phyloP scores from a whole-genome alignment of 2,888 invertebrate species.

The Amphipyra berbera region DNA sequence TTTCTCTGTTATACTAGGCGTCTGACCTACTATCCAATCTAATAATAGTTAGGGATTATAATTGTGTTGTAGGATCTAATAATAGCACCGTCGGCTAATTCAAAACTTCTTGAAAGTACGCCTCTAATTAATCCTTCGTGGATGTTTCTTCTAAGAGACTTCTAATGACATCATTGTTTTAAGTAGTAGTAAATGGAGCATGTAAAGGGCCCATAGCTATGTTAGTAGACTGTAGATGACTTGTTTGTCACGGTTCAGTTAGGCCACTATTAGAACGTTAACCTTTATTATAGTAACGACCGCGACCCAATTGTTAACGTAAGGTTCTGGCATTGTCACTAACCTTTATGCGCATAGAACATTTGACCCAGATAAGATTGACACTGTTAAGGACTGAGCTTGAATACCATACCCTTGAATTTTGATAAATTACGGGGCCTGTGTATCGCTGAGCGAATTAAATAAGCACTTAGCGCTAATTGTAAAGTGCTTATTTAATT shows the following conservation, averaged over 20 bases:
- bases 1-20: background rate
- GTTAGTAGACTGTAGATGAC: slow-evolving; percentile 2
- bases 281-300: slow-evolving; percentile 33
- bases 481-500: too few relatives aligned
- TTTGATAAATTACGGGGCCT: background rate
- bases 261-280: slow-evolving; percentile 19
- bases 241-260: slow-evolving; percentile 17
- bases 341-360: slow-evolving; percentile 20
- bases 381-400: slow-evolving; percentile 3
- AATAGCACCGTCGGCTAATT: background rate
- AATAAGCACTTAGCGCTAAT: too few relatives aligned
- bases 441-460: background rate
- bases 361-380: slow-evolving; percentile 29
- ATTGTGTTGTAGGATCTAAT: slow-evolving; percentile 5
- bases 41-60: background rate
- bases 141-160: background rate
- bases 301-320: slow-evolving; percentile 38
- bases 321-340: slow-evolving; percentile 23
- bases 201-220: background rate
- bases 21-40: background rate
- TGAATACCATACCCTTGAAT: slow-evolving; percentile 16
- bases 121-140: background rate
- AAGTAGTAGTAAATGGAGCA: background rate
- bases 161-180: background rate
- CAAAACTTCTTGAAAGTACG: too few relatives aligned